phyloP scores from a whole-genome alignment of 2,888 invertebrate genomes.

The Dorcus hopei region DNA sequence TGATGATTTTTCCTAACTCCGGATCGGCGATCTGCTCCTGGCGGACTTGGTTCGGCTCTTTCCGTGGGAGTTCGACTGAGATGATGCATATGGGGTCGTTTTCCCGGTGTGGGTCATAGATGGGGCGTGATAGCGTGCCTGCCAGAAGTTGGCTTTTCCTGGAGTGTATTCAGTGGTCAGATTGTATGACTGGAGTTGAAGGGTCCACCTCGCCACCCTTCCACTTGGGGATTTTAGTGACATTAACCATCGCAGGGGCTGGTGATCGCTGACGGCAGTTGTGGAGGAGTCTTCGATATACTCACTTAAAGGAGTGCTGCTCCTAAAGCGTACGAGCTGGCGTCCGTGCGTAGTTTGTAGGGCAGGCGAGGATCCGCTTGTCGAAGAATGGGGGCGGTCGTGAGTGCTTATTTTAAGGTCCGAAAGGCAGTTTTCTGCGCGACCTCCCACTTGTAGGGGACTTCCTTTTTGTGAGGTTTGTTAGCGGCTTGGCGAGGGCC shows the following conservation, averaged over 20 bases:
- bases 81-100: slow-evolving; percentile 22
- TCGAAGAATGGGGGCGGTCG: neutral
- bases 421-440: neutral
- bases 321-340: slow-evolving; percentile 14
- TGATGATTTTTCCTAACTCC: neutral
- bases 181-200: slow-evolving; percentile 41
- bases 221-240: slow-evolving; percentile 42
- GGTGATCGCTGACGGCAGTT: slow-evolving; percentile 44
- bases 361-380: neutral
- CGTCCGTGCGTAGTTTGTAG: slow-evolving; percentile 25
- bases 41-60: neutral
- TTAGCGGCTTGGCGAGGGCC: neutral
- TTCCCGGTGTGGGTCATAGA: too few relatives aligned
- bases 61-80: slow-evolving; percentile 34
- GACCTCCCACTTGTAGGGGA: neutral
- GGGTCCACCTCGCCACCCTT: slow-evolving; percentile 41
- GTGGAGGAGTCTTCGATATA: slow-evolving; percentile 41
- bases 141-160: slow-evolving; percentile 26
- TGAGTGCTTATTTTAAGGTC: slow-evolving; percentile 2
- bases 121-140: too few relatives aligned
- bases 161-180: slow-evolving; percentile 39
- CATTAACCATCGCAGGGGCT: slow-evolving; percentile 47
- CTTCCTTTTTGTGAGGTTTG: too few relatives aligned
- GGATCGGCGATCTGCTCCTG: neutral
- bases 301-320: slow-evolving; percentile 22